A percentile compares a stretch with the other conserved stretches of the same genome.
phyloP scores from a whole-genome alignment of 2,888 invertebrate genomes.

The Periphyllus acericola region DNA sequence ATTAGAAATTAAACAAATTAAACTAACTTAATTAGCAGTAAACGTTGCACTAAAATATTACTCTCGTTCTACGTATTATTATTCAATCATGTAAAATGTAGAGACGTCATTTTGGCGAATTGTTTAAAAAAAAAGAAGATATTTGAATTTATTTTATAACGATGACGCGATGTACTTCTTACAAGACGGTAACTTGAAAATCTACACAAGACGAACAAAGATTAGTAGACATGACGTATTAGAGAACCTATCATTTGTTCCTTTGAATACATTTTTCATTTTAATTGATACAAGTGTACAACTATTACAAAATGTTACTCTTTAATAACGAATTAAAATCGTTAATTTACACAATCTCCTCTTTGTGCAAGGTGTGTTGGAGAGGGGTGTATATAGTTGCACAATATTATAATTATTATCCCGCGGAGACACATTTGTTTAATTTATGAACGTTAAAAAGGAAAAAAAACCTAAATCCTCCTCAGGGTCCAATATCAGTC shows the following conservation, averaged over 20 bases:
- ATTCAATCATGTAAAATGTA: background rate
- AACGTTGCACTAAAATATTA: too few relatives aligned
- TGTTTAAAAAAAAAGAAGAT: too few relatives aligned
- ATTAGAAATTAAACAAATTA: too few relatives aligned
- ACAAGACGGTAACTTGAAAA: too few relatives aligned
- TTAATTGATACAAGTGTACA: background rate
- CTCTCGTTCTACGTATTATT: background rate
- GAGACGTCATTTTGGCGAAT: background rate
- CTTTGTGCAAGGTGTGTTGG: background rate
- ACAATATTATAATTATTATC: background rate
- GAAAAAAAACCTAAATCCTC: background rate
- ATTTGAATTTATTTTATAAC: too few relatives aligned
- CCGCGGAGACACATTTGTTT: slow-evolving; percentile 18
- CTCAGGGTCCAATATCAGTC: slow-evolving; percentile 17
- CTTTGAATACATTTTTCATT: background rate
- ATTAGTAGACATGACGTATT: too few relatives aligned
- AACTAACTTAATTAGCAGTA: too few relatives aligned
- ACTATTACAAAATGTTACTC: background rate
- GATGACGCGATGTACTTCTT: too few relatives aligned
- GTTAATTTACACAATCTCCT: background rate
- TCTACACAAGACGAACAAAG: too few relatives aligned
- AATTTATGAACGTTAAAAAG: slow-evolving; percentile 13
- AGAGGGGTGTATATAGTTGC: background rate
- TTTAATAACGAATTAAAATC: background rate
- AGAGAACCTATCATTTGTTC: too few relatives aligned